Conservation (phyloP, 2,888 invertebrate species). For the Andrena trimmerana region DNA sequence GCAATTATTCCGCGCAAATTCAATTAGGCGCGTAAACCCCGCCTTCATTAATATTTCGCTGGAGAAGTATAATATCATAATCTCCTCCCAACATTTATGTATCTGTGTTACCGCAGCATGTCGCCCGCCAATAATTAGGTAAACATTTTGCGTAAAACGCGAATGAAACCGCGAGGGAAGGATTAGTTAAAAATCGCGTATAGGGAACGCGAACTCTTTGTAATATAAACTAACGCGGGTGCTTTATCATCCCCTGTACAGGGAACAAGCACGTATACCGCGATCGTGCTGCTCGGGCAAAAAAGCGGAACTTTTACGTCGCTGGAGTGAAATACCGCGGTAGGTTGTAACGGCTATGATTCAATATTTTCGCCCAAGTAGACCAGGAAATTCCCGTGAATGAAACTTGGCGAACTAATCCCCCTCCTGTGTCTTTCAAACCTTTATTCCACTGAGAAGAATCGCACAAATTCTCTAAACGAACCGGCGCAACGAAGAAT, state of each 20-base stretch:
- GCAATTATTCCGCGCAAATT: too few relatives aligned
- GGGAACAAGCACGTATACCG: slow-evolving; percentile 9
- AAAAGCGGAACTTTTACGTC: slow-evolving; percentile 48
- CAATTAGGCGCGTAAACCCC: too few relatives aligned
- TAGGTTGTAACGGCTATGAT: slow-evolving; percentile 37
- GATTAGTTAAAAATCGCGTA: slow-evolving; percentile 45
- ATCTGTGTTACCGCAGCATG: not conserved
- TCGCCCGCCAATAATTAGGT: slow-evolving; percentile 21
- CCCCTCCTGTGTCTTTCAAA: not conserved
- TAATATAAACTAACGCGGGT: slow-evolving; percentile 49
- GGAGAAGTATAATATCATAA: too few relatives aligned
- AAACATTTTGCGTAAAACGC: slow-evolving; percentile 5
- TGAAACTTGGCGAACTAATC: slow-evolving; percentile 37
- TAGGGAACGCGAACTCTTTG: slow-evolving; percentile 22
- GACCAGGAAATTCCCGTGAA: slow-evolving; percentile 29
- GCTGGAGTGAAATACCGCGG: slow-evolving; percentile 36
- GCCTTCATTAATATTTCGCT: too few relatives aligned
- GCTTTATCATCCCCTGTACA: slow-evolving; percentile 44
- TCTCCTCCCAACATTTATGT: not conserved
- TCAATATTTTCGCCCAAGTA: slow-evolving; percentile 39
- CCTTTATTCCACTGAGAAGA: slow-evolving; percentile 7
- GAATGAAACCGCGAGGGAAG: slow-evolving; percentile 20
- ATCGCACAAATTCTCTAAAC: slow-evolving; percentile 28
- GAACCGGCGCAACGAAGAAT: slow-evolving; percentile 26
- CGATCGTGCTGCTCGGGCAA: slow-evolving; percentile 8